Percentiles rank a stretch among this genome's conserved stretches.
These are phyloP conservation scores for Mylabris sibirica DNA, from an alignment of 2,888 invertebrate species.

Conservation along the genomic window DNA sequence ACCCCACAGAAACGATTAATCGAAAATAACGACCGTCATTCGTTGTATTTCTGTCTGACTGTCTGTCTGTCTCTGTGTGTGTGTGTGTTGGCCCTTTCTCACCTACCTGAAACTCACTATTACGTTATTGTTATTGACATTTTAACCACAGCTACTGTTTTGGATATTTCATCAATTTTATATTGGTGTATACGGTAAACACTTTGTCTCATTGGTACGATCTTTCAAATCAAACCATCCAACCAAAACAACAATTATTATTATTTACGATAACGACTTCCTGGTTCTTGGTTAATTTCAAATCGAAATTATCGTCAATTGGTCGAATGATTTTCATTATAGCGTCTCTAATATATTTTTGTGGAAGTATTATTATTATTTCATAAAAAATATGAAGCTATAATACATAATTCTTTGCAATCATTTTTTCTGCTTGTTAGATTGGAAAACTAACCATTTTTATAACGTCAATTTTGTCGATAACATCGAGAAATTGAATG, in stretches of 20 bases:
- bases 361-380: background rate
- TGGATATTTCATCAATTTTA: background rate
- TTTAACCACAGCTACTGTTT: constrained; percentile 5
- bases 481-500: background rate
- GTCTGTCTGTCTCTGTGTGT: background rate
- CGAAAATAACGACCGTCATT: constrained; percentile 32
- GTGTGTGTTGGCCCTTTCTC: background rate
- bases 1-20: constrained; percentile 31
- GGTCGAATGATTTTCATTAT: background rate
- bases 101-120: background rate
- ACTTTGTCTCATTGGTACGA: background rate
- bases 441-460: background rate
- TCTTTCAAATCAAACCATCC: background rate
- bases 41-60: background rate
- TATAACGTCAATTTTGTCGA: background rate
- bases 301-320: constrained; percentile 5
- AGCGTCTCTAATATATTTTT: background rate
- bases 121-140: background rate
- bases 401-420: background rate
- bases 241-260: background rate
- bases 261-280: background rate
- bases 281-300: background rate
- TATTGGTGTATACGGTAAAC: background rate
- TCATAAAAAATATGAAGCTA: background rate
- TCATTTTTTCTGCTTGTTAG: background rate